Conservation (phyloP, 2,113 vertebrate species). For the Tachuris rubrigastra region DNA sequence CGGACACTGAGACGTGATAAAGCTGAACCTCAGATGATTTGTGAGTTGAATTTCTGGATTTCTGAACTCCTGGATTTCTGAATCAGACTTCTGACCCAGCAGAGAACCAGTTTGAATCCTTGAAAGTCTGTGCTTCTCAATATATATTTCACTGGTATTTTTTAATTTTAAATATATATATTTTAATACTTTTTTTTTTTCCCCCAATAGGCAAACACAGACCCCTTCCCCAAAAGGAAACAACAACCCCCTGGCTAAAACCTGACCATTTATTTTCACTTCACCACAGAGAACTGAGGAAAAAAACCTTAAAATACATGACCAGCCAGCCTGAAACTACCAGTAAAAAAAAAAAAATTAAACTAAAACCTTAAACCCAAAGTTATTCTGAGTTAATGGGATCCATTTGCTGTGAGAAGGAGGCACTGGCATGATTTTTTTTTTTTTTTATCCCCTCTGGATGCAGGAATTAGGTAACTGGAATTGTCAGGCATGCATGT, state of each 20-base stretch:
- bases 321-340: neutral
- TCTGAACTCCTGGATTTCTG: neutral
- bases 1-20: neutral
- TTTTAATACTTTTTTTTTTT: neutral
- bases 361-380: neutral
- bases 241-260: neutral
- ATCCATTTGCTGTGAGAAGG: slow-evolving; percentile 3
- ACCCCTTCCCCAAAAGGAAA: neutral
- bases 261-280: neutral
- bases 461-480: slow-evolving; percentile 10
- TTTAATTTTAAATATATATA: neutral
- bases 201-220: neutral
- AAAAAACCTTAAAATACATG: neutral
- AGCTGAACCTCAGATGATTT: neutral
- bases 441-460: neutral
- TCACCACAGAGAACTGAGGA: neutral
- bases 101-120: neutral
- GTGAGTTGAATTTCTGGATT: too few species aligned
- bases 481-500: slow-evolving; percentile 4
- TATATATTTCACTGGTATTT: too few species aligned
- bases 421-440: neutral
- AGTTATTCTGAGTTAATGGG: neutral
- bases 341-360: neutral
- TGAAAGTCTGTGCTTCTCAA: neutral
- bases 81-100: neutral